A percentile compares a stretch with the other conserved stretches of the same genome.
Conservation (phyloP, 2,797 vertebrate species). For the Leptatherina wallacei region DNA sequence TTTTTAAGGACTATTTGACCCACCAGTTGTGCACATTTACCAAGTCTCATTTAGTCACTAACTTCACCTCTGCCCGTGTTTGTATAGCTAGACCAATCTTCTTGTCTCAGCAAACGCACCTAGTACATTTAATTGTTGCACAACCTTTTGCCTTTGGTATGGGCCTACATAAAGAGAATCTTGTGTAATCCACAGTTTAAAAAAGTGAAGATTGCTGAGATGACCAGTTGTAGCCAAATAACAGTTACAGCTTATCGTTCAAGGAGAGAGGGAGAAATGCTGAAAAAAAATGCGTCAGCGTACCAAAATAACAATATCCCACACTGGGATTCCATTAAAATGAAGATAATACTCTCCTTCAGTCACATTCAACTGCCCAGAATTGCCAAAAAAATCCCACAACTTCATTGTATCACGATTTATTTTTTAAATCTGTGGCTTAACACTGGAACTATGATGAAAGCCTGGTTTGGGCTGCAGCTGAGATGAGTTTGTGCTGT, state of each 20-base stretch:
- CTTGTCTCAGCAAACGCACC: background rate
- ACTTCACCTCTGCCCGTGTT: slow-evolving; percentile 36
- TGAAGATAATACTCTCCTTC: no score
- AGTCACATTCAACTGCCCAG: background rate
- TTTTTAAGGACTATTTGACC: background rate
- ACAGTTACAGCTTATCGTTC: background rate
- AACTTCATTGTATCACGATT: background rate
- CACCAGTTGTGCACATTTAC: background rate
- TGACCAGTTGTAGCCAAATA: background rate
- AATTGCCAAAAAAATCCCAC: background rate
- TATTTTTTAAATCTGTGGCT: background rate
- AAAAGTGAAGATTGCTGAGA: background rate
- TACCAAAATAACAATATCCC: background rate
- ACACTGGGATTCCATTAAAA: background rate
- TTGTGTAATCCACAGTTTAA: background rate
- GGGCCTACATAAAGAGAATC: background rate
- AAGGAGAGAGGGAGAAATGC: background rate
- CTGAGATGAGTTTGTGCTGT: background rate
- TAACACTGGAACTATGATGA: background rate
- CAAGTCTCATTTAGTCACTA: slow-evolving; percentile 28
- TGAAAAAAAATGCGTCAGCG: background rate
- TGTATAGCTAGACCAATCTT: background rate
- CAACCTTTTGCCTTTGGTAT: background rate
- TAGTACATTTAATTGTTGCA: background rate
- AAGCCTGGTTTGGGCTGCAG: background rate